phyloP scores from a whole-genome alignment of 1,140 invertebrate species.

The Leptopilina clavipes region DNA sequence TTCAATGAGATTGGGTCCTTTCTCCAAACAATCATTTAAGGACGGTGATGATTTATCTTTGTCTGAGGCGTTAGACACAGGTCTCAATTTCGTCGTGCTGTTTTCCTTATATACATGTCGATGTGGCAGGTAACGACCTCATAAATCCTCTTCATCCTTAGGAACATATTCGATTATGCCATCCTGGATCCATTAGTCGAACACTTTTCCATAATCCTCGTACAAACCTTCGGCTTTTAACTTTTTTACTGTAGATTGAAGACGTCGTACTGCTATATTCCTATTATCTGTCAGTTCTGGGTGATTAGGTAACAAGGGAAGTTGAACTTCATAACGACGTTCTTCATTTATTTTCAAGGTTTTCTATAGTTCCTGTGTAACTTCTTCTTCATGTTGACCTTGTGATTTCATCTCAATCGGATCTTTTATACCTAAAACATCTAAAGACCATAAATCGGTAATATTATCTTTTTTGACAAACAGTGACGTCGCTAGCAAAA shows the following conservation, averaged over 20 bases:
- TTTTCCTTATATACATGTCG: conserved; percentile 46
- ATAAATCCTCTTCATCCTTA: conserved; percentile 32
- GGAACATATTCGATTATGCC: conserved; percentile 52
- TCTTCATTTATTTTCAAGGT: conserved; percentile 51
- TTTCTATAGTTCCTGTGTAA: conserved; percentile 51
- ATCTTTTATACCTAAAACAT: conserved; percentile 64
- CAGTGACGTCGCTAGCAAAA: conserved; percentile 38
- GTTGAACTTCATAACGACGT: conserved; percentile 60
- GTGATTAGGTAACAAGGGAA: conserved; percentile 61
- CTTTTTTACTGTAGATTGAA: conserved; percentile 45
- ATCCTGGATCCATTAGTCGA: conserved; percentile 54
- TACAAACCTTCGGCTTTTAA: conserved; percentile 49
- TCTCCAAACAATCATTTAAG: conserved; percentile 54
- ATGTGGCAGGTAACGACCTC: conserved; percentile 50
- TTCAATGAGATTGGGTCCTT: conserved; percentile 68
- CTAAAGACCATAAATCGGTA: conserved; percentile 63
- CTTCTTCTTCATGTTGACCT: conserved; percentile 47
- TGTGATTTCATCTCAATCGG: conserved; percentile 52
- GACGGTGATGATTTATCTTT: conserved; percentile 43
- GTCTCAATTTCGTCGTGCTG: conserved; percentile 49
- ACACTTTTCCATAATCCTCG: conserved; percentile 60
- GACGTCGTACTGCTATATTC: conserved; percentile 36
- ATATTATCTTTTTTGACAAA: conserved; percentile 42
- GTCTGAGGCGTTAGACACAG: conserved; percentile 53
- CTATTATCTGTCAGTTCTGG: conserved; percentile 45